Evolutionary conservation across 2,888 invertebrate genomes (phyloP).

Genomic region (Chydorus sphaericus): DNA sequence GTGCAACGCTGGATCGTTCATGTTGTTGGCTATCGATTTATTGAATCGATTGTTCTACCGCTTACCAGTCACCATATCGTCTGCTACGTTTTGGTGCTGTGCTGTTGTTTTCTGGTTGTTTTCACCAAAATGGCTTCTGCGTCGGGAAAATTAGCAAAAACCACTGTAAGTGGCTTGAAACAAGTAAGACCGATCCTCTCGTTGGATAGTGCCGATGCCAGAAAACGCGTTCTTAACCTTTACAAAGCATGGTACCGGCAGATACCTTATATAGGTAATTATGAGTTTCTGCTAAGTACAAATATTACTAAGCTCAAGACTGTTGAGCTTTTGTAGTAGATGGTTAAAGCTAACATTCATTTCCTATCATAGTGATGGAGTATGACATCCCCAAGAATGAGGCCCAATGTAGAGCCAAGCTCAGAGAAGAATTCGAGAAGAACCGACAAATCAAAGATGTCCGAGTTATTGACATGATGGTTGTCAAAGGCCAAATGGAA

Average conservation of each 20-base stretch:
- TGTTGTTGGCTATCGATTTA: too few species aligned
- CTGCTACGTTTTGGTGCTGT: not conserved
- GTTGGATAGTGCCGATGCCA: slow-evolving; percentile 56
- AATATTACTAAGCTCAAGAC: not conserved
- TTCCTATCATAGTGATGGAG: slow-evolving; percentile 49
- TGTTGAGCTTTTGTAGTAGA: too few species aligned
- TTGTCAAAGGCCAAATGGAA: slow-evolving; percentile 93
- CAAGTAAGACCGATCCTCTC: slow-evolving; percentile 80
- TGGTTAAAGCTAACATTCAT: slow-evolving; percentile 5
- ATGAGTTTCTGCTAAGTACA: not conserved
- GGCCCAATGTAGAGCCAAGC: slow-evolving; percentile 49
- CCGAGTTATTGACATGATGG: slow-evolving; percentile 76
- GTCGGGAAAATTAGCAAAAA: slow-evolving; percentile 24
- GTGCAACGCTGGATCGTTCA: too few species aligned
- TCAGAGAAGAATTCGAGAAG: slow-evolving; percentile 62
- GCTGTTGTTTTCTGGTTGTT: not conserved
- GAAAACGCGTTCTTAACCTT: slow-evolving; percentile 63
- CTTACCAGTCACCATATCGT: not conserved
- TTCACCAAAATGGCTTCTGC: slow-evolving; percentile 28
- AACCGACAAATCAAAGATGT: slow-evolving; percentile 66
- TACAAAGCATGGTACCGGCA: slow-evolving; percentile 92
- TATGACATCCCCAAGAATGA: slow-evolving; percentile 66
- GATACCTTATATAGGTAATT: slow-evolving; percentile 72
- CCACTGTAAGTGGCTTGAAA: slow-evolving; percentile 32
- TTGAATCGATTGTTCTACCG: too few species aligned